phyloP scores from a whole-genome alignment of 2,888 invertebrate genomes.

The Incurvaria masculella region DNA sequence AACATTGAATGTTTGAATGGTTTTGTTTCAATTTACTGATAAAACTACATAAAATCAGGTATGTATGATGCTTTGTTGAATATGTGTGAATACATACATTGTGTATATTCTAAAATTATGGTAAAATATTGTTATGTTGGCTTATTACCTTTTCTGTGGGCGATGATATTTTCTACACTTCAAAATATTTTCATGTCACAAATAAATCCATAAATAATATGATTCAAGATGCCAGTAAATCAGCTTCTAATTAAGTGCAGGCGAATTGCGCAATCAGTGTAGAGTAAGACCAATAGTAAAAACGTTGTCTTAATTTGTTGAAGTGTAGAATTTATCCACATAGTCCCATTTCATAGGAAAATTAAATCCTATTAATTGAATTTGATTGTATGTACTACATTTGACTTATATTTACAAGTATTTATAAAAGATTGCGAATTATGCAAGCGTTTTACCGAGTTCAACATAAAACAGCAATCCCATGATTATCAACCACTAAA shows the following conservation, averaged over 20 bases:
- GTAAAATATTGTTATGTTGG: not conserved
- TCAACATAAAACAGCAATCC: conserved; percentile 16
- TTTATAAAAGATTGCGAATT: conserved; percentile 53
- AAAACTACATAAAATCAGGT: too few species aligned
- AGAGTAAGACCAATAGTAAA: not conserved
- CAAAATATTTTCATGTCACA: too few species aligned
- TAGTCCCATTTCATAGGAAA: not conserved
- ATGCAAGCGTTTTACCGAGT: conserved; percentile 36
- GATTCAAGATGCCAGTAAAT: too few species aligned
- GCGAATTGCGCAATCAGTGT: too few species aligned
- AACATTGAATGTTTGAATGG: too few species aligned
- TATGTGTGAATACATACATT: too few species aligned
- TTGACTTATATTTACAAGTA: conserved; percentile 56
- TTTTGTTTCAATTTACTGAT: too few species aligned
- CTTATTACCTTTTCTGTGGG: not conserved
- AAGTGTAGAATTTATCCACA: not conserved
- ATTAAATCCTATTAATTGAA: conserved; percentile 20
- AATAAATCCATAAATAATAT: too few species aligned
- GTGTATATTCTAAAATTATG: too few species aligned
- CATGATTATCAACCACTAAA: too few species aligned
- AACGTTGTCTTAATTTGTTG: not conserved
- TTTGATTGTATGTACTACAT: conserved; percentile 50
- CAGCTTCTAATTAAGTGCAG: too few species aligned
- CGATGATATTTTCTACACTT: not conserved
- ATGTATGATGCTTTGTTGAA: too few species aligned